Evolutionary conservation across 2,888 invertebrate species (phyloP), one percentile per base, ranked within the genome.

Genomic region (Metopia argyrocephala): DNA sequence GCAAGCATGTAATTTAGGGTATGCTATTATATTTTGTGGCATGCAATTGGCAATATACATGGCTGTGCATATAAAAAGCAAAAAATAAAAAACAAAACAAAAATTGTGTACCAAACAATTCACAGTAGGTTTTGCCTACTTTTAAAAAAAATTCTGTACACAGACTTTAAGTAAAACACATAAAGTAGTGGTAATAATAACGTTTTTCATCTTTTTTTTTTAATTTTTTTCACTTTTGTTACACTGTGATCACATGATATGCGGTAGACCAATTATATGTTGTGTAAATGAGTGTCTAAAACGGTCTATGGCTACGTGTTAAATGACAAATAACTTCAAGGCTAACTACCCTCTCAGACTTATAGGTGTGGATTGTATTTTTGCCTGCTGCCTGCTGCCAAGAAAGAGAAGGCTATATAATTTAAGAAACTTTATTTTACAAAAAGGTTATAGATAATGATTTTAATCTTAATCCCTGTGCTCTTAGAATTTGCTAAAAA

Each of bases 1-100:
- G 86, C 88, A 86, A 87, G 88, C 89, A 86, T 89, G 85, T 87
- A 89, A 89, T 88, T 87, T 86, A 86, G 83, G 85, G 81, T 59
- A 57, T 78, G 52, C 54, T 61, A 4, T 46, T 25, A 3, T 50
- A 38, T 57, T 54, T 61, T 20, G 64, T 70, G 52, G 21, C 23
- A 15, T 25, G 6, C 23, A 54, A 27, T n/a, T n/a, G n/a, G n/a
- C 48, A 66, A 31, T 74, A 18, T 25, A 56, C 38, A 66, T 76
- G 12, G 15, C 38, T 2, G 76, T 71, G 66, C 73, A 76, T 46
- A 20, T 21, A 48, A 23, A 65, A 46, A n/a, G n/a, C n/a, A n/a
- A n/a, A n/a, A n/a, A n/a, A n/a, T n/a, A n/a, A n/a, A n/a, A n/a
- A n/a, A n/a, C n/a, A n/a, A n/a, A n/a, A n/a, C n/a, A n/a, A n/a